Conservation (phyloP, 2,888 invertebrate species). For the Meganola albula region DNA sequence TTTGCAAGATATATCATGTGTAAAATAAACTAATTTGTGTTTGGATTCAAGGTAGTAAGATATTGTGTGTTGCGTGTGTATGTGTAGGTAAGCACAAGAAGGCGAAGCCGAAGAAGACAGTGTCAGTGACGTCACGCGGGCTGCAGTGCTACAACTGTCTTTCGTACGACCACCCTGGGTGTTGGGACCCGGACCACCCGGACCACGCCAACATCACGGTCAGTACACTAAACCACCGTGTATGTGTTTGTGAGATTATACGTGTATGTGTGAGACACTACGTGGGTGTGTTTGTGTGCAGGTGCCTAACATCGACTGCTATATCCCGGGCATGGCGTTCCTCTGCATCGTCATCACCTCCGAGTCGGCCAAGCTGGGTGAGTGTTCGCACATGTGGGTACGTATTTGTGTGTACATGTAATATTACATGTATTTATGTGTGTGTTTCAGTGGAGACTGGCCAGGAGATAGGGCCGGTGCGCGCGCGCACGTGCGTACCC, state of each 20-base stretch:
- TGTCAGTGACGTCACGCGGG: constrained; percentile 56
- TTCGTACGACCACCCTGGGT: constrained; percentile 70
- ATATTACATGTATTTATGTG: too few species aligned
- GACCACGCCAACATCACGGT: constrained; percentile 67
- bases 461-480: constrained; percentile 67
- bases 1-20: too few species aligned
- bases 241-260: not conserved
- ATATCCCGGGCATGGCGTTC: constrained; percentile 71
- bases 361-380: constrained; percentile 66
- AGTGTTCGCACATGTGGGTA: constrained; percentile 17
- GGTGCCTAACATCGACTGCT: constrained; percentile 71
- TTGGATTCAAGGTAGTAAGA: not conserved
- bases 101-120: constrained; percentile 59
- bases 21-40: too few species aligned
- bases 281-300: constrained; percentile 29
- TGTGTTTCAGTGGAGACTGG: constrained; percentile 56
- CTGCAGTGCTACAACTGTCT: constrained; percentile 71
- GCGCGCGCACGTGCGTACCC: constrained; percentile 68
- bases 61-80: constrained; percentile 34
- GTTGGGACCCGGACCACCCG: constrained; percentile 72
- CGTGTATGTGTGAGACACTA: too few species aligned
- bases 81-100: constrained; percentile 65
- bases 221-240: constrained; percentile 14
- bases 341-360: constrained; percentile 67
- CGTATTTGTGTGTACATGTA: not conserved